A percentile compares a stretch with the other conserved stretches of the same genome.
These are phyloP conservation scores for Antheraea assamensis DNA, from an alignment of 2,888 invertebrate species.

Conservation along the genomic window DNA sequence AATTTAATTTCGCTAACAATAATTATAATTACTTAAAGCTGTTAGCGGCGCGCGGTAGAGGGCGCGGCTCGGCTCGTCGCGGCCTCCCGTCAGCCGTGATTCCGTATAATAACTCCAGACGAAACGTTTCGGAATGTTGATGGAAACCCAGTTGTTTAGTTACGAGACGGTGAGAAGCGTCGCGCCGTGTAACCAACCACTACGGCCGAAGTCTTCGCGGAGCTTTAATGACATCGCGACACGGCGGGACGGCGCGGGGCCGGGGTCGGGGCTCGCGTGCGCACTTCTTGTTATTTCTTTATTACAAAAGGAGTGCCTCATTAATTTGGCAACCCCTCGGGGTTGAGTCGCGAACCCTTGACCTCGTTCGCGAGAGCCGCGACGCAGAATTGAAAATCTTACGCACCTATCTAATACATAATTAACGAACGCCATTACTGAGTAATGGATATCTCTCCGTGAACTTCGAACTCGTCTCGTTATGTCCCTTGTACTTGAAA, in stretches of 20 bases:
- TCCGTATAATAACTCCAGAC: constrained; percentile 52
- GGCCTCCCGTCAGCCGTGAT: constrained; percentile 34
- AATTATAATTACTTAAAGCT: constrained; percentile 4
- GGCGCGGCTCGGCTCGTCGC: constrained; percentile 12
- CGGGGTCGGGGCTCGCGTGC: constrained; percentile 77
- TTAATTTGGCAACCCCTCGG: constrained; percentile 82
- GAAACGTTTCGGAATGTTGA: constrained; percentile 58
- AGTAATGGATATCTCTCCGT: constrained; percentile 59
- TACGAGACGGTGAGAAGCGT: constrained; percentile 29
- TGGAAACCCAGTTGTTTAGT: constrained; percentile 72
- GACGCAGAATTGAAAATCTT: constrained; percentile 72
- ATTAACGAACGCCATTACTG: constrained; percentile 80
- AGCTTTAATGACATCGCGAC: constrained; percentile 77
- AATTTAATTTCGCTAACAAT: constrained; percentile 6
- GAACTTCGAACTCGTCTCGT: constrained; percentile 28
- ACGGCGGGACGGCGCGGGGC: constrained; percentile 65
- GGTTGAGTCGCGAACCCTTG: constrained; percentile 80
- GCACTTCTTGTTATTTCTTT: constrained; percentile 83
- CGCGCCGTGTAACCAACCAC: constrained; percentile 72
- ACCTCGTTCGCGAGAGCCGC: constrained; percentile 76
- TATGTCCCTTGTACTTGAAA: constrained; percentile 21
- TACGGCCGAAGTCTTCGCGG: constrained; percentile 64
- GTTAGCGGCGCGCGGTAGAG: neutral
- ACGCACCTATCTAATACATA: constrained; percentile 78
- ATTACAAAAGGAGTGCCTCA: constrained; percentile 83